Base-by-base conservation (phyloP, 2,113 vertebrate genomes). In the Hemicordylus capensis region DNA sequence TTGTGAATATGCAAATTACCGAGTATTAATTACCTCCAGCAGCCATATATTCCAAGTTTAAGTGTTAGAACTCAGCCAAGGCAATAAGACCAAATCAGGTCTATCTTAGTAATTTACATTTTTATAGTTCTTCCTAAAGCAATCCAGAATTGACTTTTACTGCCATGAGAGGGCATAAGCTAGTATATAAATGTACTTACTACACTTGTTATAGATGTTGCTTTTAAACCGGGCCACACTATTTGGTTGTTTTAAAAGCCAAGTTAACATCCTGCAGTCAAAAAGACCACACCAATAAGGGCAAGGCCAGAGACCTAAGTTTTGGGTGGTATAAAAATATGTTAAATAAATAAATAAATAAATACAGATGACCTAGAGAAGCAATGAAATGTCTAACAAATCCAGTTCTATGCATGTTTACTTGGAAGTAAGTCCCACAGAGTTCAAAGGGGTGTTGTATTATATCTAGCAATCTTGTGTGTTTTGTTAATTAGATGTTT, bases 61-160 rank as follows among this genome's bases (percentile, higher is more conserved):
- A 93, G 85, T 92, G 89, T 92, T 93, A 93, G 90, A 92, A 94
- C 74, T 95, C 89, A 94, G 74, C 69, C 91, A 87, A 88, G 54
- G 92, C 91, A 95, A 78, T 95, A 94, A 94, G 89, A 92, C 70
- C 89, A 96, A 95, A 94, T 95, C 91, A 91, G 85, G 90, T 90
- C 85, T 93, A 91, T 90, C 85, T 93, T 66, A 34, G 89, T 87
- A 93, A 95, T 95, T 96, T 94, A 93, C 85, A 94, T 95, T 93
- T 95, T 95, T 95, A 95, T 95, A 90, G 89, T 90, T 93, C 89
- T 93, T 94, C 84, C 89, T 94, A 91, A 95, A 95, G 87, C 87
- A 94, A 95, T 94, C 90, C 88, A 89, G 46, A 74, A 93, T 87
- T 93, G 88, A 92, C 90, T 95, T 88, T 87, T 92, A 92, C 83